Conservation (phyloP, 2,888 invertebrate genomes). For the Eutolmus rufibarbis region DNA sequence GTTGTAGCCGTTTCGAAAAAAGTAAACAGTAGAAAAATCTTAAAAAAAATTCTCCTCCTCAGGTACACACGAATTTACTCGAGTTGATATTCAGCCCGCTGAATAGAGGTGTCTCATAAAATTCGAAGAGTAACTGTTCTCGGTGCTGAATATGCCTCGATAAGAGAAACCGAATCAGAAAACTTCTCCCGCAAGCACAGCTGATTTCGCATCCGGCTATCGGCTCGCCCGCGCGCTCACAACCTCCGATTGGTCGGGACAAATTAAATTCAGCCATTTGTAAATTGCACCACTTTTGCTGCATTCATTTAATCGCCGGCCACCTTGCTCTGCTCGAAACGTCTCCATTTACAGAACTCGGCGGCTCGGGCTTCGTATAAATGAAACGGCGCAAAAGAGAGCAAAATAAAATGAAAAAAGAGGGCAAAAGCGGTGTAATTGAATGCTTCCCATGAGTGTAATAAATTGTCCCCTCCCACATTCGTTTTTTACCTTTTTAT, state of each 20-base stretch:
- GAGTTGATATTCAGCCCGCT: not conserved
- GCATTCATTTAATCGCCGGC: not conserved
- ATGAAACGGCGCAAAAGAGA: not conserved
- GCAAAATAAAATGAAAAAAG: not conserved
- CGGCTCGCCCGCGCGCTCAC: not conserved
- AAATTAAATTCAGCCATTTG: not conserved
- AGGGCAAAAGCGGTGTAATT: constrained; percentile 21
- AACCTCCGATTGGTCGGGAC: not conserved
- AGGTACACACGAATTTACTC: not conserved
- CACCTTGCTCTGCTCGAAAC: not conserved
- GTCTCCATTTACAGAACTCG: not conserved
- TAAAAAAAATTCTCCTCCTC: not conserved
- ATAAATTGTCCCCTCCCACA: constrained; percentile 37
- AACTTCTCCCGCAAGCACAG: not conserved
- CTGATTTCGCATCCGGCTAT: not conserved
- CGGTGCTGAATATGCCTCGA: not conserved
- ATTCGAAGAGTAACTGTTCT: not conserved
- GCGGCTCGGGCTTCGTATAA: not conserved
- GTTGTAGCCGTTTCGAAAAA: not conserved
- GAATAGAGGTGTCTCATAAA: not conserved
- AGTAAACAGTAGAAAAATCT: not conserved
- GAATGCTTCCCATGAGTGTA: constrained; percentile 27
- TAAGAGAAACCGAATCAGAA: not conserved
- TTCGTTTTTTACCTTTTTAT: constrained; percentile 3
- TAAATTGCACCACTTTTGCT: not conserved